Evolutionary conservation across 2,888 invertebrate genomes (phyloP), one percentile per base, ranked within the genome.

Genomic region (Yponomeuta cagnagella): DNA sequence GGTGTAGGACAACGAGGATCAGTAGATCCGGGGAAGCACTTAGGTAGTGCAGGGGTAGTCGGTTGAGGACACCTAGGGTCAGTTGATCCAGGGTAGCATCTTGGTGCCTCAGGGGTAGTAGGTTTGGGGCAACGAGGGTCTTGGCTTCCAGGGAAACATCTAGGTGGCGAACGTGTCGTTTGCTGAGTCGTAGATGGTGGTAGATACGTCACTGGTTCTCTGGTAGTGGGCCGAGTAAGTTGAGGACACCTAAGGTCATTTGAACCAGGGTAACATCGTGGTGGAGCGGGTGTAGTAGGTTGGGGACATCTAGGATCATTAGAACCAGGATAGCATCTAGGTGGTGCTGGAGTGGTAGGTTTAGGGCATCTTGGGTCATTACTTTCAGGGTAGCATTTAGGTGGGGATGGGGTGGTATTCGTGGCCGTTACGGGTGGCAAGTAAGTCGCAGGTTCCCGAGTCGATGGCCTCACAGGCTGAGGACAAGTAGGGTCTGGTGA

Each of bases 401-500:
- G 79, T 52, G 72, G 73, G 12, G 72, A 63, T n/a, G 74, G 72
- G 68, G 74, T 71, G 37, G 77, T 76, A 15, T 69, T 73, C 37
- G 70, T 52, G 73, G 74, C 52, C 48, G 76, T 66, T 78, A 81
- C 37, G 71, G 80, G 74, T 58, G 83, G 77, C 63, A 79, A 73
- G 69, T 81, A 78, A 5, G 78, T 80, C 0, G 79, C 80, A 15
- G 80, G 80, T 58, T 76, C 77, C 12, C 78, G 73, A 31, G 80
- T 81, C 0, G 82, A 78, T 0, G 81, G 79, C 15, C 77, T 74
- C 6, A 83, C 72, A 43, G 81, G 78, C 75, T 81, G 81, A 2
- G 86, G 87, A 64, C 88, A 88, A 2, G 79, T 77, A 0, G 85
- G 84, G 75, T 90, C 79, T 9, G 79, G 75, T 5, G 85, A 82